Base-by-base conservation (phyloP, 2,888 invertebrate species). In the Patella depressa region DNA sequence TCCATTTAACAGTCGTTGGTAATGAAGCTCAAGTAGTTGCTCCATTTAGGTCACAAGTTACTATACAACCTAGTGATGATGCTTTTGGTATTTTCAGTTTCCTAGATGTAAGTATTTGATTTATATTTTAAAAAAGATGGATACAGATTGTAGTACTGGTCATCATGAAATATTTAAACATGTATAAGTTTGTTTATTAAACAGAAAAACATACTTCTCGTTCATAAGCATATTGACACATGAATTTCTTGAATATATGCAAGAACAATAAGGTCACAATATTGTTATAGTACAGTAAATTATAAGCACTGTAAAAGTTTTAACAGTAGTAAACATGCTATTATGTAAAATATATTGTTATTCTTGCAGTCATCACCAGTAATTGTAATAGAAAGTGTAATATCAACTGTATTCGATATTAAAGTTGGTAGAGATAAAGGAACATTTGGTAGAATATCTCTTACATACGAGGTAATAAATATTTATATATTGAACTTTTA, bases 1-100 rank as follows among this genome's bases (percentile, higher is more conserved):
- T 91, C 17, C 76, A 79, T 17, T 80, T 87, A 69, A 79, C 83
- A 12, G 81, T 85, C 17, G 81, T 87, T 65, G 83, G 85, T 57
- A 80, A 77, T 54, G 81, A 78, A 17, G 79, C 80, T 12, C 83
- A 83, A 29, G 83, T 88, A 2, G 86, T 81, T 1, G 72, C 78
- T 7, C 88, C 86, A 1, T 81, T 75, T 71, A 76, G 81, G 5
- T 84, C 88, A 2, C 81, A 79, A 1, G 86, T 91, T 11, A 88
- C 83, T 53, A 88, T 91, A 5, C 72, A 78, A 17, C 89, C 90
- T 75, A 91, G 88, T 81, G 90, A 91, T 85, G 88, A 90, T 84
- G 90, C 89, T 5, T 90, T 86, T 83, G 91, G 91, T 71, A 84
- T 89, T 1, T 91, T 90, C 76, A 83, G 86, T 29, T 88, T 91